Evolutionary conservation across 2,113 vertebrate genomes (phyloP).

Genomic region (Calidris pygmaea): DNA sequence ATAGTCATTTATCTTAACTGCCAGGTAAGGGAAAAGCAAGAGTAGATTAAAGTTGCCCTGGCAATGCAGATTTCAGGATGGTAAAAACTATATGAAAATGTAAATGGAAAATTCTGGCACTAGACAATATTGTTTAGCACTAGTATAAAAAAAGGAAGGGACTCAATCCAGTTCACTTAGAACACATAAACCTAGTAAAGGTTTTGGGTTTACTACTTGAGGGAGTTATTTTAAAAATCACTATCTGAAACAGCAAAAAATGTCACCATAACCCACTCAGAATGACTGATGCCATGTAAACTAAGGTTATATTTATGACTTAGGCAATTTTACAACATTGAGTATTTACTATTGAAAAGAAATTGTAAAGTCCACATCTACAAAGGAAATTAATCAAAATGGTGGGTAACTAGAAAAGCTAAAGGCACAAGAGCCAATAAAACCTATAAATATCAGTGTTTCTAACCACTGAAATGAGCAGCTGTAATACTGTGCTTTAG

Average conservation of each 20-base stretch:
- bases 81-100: conserved; percentile 64
- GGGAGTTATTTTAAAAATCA: neutral
- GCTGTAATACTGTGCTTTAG: neutral
- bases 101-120: conserved; percentile 43
- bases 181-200: neutral
- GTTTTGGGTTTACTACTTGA: neutral
- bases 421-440: neutral
- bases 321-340: neutral
- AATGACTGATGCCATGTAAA: neutral
- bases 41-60: conserved; percentile 77
- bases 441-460: neutral
- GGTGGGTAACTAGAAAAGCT: neutral
- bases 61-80: conserved; percentile 69
- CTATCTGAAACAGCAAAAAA: neutral
- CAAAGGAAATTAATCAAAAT: neutral
- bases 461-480: neutral
- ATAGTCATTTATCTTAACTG: conserved; percentile 77
- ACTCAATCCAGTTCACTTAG: neutral
- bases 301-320: neutral
- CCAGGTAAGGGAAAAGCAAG: conserved; percentile 73
- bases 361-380: neutral
- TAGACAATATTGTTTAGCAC: neutral
- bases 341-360: neutral
- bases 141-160: neutral
- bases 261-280: neutral